A percentile compares a stretch with the other conserved stretches of the same genome.
These are phyloP conservation scores for Incurvaria masculella DNA, from an alignment of 2,888 invertebrate species.

Conservation along the genomic window DNA sequence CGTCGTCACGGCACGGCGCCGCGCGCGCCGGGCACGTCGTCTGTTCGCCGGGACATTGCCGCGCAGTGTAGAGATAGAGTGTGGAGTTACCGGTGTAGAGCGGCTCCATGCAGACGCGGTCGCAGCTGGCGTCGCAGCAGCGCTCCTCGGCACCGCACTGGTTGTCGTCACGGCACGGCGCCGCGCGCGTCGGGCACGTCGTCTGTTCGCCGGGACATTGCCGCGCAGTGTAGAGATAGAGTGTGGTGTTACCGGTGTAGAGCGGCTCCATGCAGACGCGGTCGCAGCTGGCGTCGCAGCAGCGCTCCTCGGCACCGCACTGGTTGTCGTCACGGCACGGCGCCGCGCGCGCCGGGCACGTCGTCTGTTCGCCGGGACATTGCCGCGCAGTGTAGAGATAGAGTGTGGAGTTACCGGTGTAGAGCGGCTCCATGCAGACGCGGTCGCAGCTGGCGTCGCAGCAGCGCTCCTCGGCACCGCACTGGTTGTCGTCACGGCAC, in stretches of 20 bases:
- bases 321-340: constrained; percentile 59
- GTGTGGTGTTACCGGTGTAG: constrained; percentile 61
- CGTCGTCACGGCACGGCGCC: not conserved
- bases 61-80: constrained; percentile 5
- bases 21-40: not conserved
- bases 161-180: constrained; percentile 55
- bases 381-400: no score
- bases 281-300: constrained; percentile 68
- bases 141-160: constrained; percentile 61
- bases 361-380: constrained; percentile 19
- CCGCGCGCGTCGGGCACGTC: constrained; percentile 58
- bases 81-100: constrained; percentile 60
- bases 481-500: constrained; percentile 59
- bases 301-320: constrained; percentile 59
- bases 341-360: constrained; percentile 60
- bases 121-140: constrained; percentile 68
- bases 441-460: constrained; percentile 66
- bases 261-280: constrained; percentile 58
- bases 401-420: constrained; percentile 64
- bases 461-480: constrained; percentile 60
- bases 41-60: not conserved
- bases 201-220: constrained; percentile 19
- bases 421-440: constrained; percentile 57
- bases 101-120: constrained; percentile 58
- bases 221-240: no score